These are phyloP conservation scores for Nomada fabriciana DNA, from an alignment of 2,888 invertebrate genomes.

Conservation along the genomic window DNA sequence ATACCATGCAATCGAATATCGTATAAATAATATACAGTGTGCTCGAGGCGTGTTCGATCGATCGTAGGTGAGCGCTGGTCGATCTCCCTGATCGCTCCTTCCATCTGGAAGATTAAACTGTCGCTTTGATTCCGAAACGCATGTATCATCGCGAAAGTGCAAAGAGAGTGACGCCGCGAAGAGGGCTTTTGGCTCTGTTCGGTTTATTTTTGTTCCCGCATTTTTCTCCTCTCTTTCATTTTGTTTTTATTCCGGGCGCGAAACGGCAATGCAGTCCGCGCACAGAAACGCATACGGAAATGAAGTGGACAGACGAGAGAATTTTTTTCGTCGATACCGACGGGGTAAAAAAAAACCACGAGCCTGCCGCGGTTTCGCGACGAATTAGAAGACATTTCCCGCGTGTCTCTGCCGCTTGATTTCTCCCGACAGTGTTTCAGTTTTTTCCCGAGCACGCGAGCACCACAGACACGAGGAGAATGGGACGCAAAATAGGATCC, in stretches of 20 bases:
- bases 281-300: neutral
- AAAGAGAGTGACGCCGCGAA: neutral
- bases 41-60: neutral
- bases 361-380: conserved; percentile 18
- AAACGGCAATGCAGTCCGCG: neutral
- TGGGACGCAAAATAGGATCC: conserved; percentile 4
- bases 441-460: conserved; percentile 15
- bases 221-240: neutral
- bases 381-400: conserved; percentile 47
- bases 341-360: conserved; percentile 17
- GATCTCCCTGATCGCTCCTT: conserved; percentile 21
- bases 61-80: conserved; percentile 6
- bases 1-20: conserved; percentile 20
- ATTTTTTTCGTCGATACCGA: conserved; percentile 18
- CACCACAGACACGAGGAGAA: neutral
- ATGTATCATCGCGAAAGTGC: conserved; percentile 24
- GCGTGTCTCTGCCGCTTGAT: conserved; percentile 9
- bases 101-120: conserved; percentile 52
- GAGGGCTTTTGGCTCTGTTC: neutral
- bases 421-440: conserved; percentile 34
- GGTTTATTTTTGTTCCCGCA: neutral
- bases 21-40: conserved; percentile 7
- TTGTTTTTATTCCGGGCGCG: neutral
- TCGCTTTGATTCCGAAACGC: conserved; percentile 40
- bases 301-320: conserved; percentile 13